These are phyloP conservation scores for Paedocypris sp. DNA, from an alignment of 2,113 vertebrate species.

Conservation along the genomic window DNA sequence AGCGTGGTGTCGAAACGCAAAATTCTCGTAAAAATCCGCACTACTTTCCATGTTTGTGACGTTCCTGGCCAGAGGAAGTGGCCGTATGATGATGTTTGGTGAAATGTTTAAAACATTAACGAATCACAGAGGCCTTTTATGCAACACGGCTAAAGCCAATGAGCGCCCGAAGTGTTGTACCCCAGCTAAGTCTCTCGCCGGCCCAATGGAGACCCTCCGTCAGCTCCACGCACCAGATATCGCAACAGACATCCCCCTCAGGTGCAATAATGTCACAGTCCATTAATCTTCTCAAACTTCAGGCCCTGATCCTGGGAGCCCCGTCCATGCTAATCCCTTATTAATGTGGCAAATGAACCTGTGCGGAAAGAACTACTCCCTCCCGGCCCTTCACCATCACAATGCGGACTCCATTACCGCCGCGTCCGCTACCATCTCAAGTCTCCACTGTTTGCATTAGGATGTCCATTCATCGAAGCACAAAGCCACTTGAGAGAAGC, in stretches of 20 bases:
- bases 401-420: constrained; percentile 48
- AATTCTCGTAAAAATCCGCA: no score
- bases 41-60: no score
- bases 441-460: constrained; percentile 8
- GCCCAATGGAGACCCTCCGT: constrained; percentile 51
- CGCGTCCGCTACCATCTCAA: constrained; percentile 8
- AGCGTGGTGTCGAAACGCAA: no score
- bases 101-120: no score
- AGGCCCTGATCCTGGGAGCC: constrained; percentile 46
- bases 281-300: constrained; percentile 77
- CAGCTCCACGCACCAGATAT: constrained; percentile 63
- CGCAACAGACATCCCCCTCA: constrained; percentile 66
- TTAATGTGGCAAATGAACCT: constrained; percentile 69
- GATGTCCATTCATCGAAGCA: constrained; percentile 16
- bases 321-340: constrained; percentile 65
- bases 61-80: no score
- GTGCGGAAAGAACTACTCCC: constrained; percentile 63
- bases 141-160: background rate
- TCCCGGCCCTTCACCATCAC: constrained; percentile 64
- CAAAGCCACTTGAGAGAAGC: constrained; percentile 11
- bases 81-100: no score
- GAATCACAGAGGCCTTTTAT: background rate
- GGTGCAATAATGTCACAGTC: constrained; percentile 73
- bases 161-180: background rate
- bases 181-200: background rate